Conservation (phyloP, 2,888 invertebrate species). For the Strigamia maritima region DNA sequence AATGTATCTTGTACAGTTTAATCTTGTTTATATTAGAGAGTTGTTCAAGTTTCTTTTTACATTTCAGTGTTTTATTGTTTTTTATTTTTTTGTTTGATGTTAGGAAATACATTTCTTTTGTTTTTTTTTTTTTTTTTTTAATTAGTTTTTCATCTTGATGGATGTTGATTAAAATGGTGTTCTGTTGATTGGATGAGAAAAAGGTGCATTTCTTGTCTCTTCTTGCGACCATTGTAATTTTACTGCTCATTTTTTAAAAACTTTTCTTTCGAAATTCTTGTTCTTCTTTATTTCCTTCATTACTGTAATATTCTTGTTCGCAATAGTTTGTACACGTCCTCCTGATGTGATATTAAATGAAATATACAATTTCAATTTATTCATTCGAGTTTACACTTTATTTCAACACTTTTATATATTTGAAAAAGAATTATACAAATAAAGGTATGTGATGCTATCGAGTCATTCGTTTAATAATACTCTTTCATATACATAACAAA, state of each 20-base stretch:
- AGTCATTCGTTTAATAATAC: not conserved
- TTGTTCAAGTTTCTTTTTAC: not conserved
- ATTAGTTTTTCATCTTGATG: not conserved
- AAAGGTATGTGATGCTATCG: slow-evolving; percentile 16
- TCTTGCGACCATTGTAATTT: slow-evolving; percentile 26
- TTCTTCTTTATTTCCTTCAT: not conserved
- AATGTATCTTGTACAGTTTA: slow-evolving; percentile 24
- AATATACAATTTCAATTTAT: slow-evolving; percentile 22
- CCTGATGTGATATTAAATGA: slow-evolving; percentile 25
- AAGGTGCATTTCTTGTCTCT: slow-evolving; percentile 27
- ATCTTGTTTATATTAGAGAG: slow-evolving; percentile 9
- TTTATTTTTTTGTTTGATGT: not conserved
- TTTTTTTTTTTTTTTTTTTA: slow-evolving; percentile 3
- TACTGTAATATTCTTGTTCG: slow-evolving; percentile 8
- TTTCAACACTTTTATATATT: not conserved
- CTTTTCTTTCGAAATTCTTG: not conserved
- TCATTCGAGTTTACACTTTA: not conserved
- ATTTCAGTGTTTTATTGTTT: not conserved
- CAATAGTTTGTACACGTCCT: slow-evolving; percentile 34
- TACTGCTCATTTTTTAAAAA: slow-evolving; percentile 21
- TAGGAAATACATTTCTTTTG: not conserved
- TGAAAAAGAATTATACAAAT: slow-evolving; percentile 16
- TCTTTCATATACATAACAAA: not conserved
- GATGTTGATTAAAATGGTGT: not conserved
- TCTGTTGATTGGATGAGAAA: not conserved